phyloP scores from a whole-genome alignment of 1,140 invertebrate genomes.

The Brachionus manjavacas region DNA sequence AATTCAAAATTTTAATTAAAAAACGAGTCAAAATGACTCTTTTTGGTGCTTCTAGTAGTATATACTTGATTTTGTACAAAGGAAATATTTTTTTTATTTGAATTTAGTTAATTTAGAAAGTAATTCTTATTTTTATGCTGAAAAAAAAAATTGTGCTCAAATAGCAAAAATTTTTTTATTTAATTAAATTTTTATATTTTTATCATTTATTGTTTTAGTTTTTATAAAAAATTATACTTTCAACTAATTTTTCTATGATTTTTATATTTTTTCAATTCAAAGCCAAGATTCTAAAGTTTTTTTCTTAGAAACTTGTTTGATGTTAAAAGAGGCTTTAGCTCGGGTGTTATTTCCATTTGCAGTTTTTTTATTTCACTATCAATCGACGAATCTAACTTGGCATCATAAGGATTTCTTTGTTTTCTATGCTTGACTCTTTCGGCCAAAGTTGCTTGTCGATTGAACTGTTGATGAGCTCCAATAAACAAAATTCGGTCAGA shows the following conservation, averaged over 20 bases:
- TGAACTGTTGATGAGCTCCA: constrained; percentile 23
- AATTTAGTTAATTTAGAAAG: too few relatives aligned
- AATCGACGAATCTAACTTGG: background rate
- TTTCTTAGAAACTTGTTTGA: background rate
- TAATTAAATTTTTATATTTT: too few relatives aligned
- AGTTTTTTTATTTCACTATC: constrained; percentile 10
- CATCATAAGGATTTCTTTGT: background rate
- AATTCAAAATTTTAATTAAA: too few relatives aligned
- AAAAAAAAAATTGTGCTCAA: too few relatives aligned
- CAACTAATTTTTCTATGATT: background rate
- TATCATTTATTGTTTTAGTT: too few relatives aligned
- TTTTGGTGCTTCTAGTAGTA: too few relatives aligned
- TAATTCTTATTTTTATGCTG: too few relatives aligned
- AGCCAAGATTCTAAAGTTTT: background rate
- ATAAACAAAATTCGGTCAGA: constrained; percentile 24
- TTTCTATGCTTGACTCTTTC: constrained; percentile 8
- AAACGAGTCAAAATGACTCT: too few relatives aligned
- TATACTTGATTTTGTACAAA: too few relatives aligned
- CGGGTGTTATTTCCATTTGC: constrained; percentile 30
- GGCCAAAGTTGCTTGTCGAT: background rate
- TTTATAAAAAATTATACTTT: too few relatives aligned
- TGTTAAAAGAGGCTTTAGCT: background rate
- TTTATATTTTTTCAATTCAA: background rate
- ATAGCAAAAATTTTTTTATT: too few relatives aligned
- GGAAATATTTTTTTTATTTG: too few relatives aligned